Evolutionary conservation across 2,797 vertebrate genomes (phyloP), one percentile per base, ranked within the genome.

Genomic region (Urosaurus nigricauda): DNA sequence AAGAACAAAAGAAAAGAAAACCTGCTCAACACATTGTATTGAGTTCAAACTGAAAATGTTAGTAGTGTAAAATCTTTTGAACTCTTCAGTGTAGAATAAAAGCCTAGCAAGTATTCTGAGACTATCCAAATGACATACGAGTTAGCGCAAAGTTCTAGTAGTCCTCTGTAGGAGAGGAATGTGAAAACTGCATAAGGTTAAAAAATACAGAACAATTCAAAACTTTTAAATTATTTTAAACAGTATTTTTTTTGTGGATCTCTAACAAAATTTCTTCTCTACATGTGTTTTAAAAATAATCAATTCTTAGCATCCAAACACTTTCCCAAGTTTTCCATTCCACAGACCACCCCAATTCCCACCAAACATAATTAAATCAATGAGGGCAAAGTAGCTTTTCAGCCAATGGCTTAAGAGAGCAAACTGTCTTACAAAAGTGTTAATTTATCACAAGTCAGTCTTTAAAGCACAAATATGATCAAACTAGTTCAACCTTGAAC

Each of bases 181-280:
- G 88, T 84, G 94, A 91, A 95, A 94, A 96, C 77, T 89, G 78
- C 94, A 93, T 87, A 88, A 89, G 80, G 90, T 94, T 93, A 93
- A 92, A 92, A 93, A 92, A 95, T 95, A 97, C 96, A 97, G 91
- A 93, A 96, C 87, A 97, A 97, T 97, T 97, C 95, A 95, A 96
- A 88, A 95, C 94, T 97, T 86, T 89, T 97, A 97, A 97, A 96
- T 97, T 97, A 95, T 82, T 95, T 95, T 89, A 90, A 97, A 96
- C 95, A 95, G 60, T 94, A 94, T 85, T 85, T 86, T 73, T 91
- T 92, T 87, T 92, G 92, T 93, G 88, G 88, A 91, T 92, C 71
- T 92, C 71, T 94, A 96, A 95, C 93, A 94, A 95, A 95, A 56
- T n/a, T 47, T 94, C 94, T 94, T 93, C 95, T 92, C 89, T 97